Percentiles rank a stretch among this genome's conserved stretches.
Evolutionary conservation across 2,113 vertebrate genomes (phyloP).

Genomic region (Gadus macrocephalus): DNA sequence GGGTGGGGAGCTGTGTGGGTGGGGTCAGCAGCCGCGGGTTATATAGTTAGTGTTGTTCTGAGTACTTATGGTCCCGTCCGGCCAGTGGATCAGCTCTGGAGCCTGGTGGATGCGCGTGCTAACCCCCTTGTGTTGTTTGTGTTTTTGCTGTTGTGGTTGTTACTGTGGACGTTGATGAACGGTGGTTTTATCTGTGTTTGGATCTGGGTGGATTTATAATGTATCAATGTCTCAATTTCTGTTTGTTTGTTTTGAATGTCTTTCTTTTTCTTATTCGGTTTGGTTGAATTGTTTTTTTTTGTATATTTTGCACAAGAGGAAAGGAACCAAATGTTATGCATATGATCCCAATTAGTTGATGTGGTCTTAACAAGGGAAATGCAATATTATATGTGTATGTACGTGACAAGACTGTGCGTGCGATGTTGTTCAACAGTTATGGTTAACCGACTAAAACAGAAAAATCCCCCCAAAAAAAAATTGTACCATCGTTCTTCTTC

Average conservation of each 20-base stretch:
- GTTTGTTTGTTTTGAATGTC: neutral
- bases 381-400: conserved; percentile 59
- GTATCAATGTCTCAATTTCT: conserved; percentile 27
- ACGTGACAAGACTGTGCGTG: conserved; percentile 44
- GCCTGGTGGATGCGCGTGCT: conserved; percentile 42
- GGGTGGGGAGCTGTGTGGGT: too few relatives aligned
- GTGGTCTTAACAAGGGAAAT: conserved; percentile 74
- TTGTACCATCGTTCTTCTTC: conserved; percentile 38
- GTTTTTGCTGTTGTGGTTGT: conserved; percentile 16
- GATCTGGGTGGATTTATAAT: conserved; percentile 54
- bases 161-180: conserved; percentile 29
- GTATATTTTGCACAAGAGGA: conserved; percentile 80
- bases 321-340: conserved; percentile 76
- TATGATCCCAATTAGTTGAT: conserved; percentile 59
- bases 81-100: conserved; percentile 38
- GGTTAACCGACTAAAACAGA: conserved; percentile 55
- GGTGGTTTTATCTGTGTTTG: conserved; percentile 52
- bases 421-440: conserved; percentile 45
- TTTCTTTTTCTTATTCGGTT: conserved; percentile 35
- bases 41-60: conserved; percentile 25
- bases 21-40: conserved; percentile 2
- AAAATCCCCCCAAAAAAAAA: conserved; percentile 13
- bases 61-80: conserved; percentile 30
- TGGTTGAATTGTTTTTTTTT: conserved; percentile 44
- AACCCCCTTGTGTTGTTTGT: conserved; percentile 28